Base-by-base conservation (phyloP, 37 sponge, comb jelly and placozoan genomes). In the Geodia barretti region DNA sequence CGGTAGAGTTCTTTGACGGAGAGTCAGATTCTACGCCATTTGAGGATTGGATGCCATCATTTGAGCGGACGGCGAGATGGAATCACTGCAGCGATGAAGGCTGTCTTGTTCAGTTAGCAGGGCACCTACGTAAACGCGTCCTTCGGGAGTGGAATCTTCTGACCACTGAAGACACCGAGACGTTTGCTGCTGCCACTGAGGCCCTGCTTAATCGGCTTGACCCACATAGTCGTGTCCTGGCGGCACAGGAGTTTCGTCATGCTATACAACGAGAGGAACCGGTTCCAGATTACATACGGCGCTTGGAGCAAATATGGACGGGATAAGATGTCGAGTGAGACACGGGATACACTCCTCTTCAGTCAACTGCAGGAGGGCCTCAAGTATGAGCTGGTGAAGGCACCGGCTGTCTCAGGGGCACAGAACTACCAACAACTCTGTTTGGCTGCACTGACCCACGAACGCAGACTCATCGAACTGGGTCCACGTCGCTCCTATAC, bases 221-320 rank as follows among this genome's bases (percentile, higher is more conserved):
- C 25, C 80, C 89, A 29, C 84, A 75, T 31, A 60, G 62, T 20
- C 29, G 41, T n/a, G 58, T 69, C 11, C 31, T 89, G 40, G 90
- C 80, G 7, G 90, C 80, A 29, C 90, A 89, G 74, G 90, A 83
- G 19, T 89, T 89, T 43, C 35, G 90, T 3, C 84, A 89, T 60
- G 23, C 42, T 19, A 39, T 63, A 14, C 89, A 88, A 41, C 26
- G 25, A n/a, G 60, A 82, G 0, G 89, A 88, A 42, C 24, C 33
- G 33, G 89, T 88, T 8, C 26, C 74, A 17, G 83, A 82, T 59
- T 77, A 74, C 64, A 79, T 87, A 21, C 23, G 62, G 0, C 59
- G 70, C 3, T 33, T 87, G 40, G 87, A 80, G 77, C 35, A 66
- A 33, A 23, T 87, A 80, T 67, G 87, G 87, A 0, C 81, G 39